Conservation (phyloP, 2,888 invertebrate species). For the Andricus quercusramuli region DNA sequence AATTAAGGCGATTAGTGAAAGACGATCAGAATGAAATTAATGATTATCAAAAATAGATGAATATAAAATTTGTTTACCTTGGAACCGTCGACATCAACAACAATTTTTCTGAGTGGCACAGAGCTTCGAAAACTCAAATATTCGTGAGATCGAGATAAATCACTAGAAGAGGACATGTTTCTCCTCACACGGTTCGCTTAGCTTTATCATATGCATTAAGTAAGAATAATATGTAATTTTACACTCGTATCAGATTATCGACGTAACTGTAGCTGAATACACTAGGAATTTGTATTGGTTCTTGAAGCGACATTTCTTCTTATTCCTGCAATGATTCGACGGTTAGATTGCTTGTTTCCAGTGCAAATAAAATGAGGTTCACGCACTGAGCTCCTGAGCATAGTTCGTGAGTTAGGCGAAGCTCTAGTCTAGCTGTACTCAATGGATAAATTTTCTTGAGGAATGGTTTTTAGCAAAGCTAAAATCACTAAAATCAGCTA, state of each 20-base stretch:
- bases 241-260: slow-evolving; percentile 21
- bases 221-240: neutral
- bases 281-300: neutral
- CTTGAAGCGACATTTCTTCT: slow-evolving; percentile 28
- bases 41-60: neutral
- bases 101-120: slow-evolving; percentile 87
- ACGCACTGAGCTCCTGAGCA: neutral
- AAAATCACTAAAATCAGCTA: too few species aligned
- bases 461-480: neutral
- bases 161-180: slow-evolving; percentile 85
- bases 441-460: neutral
- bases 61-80: slow-evolving; percentile 81
- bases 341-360: neutral
- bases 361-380: neutral
- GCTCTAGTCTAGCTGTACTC: neutral
- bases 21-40: neutral
- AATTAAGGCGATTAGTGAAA: neutral
- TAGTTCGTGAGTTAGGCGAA: neutral
- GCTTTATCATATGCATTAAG: slow-evolving; percentile 5
- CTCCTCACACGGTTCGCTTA: slow-evolving; percentile 8
- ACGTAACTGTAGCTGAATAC: slow-evolving; percentile 6
- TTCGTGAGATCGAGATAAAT: slow-evolving; percentile 87
- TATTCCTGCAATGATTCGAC: slow-evolving; percentile 1
- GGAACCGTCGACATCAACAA: slow-evolving; percentile 88
- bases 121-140: slow-evolving; percentile 90